These are phyloP conservation scores for Pachycephala philippinensis DNA, from an alignment of 2,113 vertebrate species.

Conservation along the genomic window DNA sequence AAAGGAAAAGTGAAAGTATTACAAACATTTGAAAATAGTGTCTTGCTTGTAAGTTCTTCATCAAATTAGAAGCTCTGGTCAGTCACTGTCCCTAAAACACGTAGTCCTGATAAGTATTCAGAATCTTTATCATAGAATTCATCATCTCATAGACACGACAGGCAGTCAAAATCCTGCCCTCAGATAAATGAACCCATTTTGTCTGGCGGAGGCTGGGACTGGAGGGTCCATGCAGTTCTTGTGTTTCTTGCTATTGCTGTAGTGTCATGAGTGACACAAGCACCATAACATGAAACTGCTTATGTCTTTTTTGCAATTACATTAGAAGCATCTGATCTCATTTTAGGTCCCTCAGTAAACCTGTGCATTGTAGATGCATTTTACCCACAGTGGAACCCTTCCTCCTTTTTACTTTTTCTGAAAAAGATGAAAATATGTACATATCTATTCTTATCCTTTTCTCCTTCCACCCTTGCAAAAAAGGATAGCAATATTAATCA, in stretches of 20 bases:
- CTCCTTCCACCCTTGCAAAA: background rate
- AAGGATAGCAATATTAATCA: background rate
- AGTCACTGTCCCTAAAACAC: background rate
- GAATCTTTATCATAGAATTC: background rate
- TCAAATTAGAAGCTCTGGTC: background rate
- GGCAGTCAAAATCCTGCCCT: background rate
- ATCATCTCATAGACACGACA: accelerated
- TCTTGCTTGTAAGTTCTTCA: background rate
- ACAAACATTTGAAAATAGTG: accelerated
- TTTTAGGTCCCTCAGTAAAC: background rate
- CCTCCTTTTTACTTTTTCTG: background rate
- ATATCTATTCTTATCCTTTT: background rate
- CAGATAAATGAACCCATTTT: background rate
- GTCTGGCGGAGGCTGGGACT: background rate
- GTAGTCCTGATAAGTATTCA: background rate
- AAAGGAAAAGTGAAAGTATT: background rate
- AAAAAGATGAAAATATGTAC: background rate
- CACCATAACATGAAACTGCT: background rate
- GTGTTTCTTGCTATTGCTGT: background rate
- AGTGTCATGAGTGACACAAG: background rate
- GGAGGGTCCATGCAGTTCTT: background rate
- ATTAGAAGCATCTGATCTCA: background rate
- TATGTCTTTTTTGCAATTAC: background rate
- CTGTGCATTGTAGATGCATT: background rate
- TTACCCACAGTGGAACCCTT: background rate